Conservation (phyloP, 1,140 invertebrate genomes). For the Panulirus ornatus region DNA sequence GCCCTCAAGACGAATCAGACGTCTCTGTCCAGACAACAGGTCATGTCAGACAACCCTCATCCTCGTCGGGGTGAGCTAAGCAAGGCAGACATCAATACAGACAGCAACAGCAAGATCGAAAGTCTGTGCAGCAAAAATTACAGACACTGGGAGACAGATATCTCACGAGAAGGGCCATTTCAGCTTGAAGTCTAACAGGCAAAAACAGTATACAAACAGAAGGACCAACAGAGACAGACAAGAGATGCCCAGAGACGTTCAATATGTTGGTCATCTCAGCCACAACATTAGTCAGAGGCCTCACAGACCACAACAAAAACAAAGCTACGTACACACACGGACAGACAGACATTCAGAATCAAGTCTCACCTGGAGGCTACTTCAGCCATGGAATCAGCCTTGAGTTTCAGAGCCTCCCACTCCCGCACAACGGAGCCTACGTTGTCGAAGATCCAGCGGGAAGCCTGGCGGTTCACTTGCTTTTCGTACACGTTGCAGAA, state of each 20-base stretch:
- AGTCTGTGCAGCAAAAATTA: too few species aligned
- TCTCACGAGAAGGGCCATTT: too few species aligned
- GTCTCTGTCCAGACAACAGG: too few species aligned
- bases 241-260: too few species aligned
- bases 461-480: constrained; percentile 52
- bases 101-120: too few species aligned
- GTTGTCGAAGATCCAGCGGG: constrained; percentile 44
- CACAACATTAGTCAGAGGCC: neutral
- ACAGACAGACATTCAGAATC: neutral
- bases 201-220: neutral
- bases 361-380: constrained; percentile 78
- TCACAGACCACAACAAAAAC: neutral
- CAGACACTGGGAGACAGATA: too few species aligned
- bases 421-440: constrained; percentile 44
- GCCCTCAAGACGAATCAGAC: too few species aligned
- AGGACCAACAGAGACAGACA: too few species aligned
- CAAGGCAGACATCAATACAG: too few species aligned
- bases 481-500: constrained; percentile 58
- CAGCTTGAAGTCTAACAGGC: neutral
- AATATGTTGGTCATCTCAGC: too few species aligned
- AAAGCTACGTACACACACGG: neutral
- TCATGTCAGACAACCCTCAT: too few species aligned
- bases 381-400: constrained; percentile 74
- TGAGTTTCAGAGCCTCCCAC: constrained; percentile 56
- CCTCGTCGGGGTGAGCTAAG: too few species aligned